Conservation (phyloP, 2,797 vertebrate genomes). For the Periophthalmus magnuspinnatus region DNA sequence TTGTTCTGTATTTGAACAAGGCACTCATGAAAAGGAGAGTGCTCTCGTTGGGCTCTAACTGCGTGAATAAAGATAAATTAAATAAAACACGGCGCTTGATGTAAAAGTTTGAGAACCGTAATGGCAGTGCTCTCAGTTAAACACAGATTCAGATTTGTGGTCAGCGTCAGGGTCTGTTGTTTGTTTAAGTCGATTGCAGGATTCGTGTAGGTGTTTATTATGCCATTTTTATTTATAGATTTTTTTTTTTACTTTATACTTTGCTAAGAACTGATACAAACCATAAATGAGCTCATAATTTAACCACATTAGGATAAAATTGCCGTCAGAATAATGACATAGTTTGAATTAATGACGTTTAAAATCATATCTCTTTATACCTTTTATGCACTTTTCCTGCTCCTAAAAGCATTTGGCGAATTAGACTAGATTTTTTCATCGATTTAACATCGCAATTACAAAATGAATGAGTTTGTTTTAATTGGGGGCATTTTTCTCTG, state of each 20-base stretch:
- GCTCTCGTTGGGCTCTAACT: too few relatives aligned
- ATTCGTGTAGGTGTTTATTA: neutral
- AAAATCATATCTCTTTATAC: neutral
- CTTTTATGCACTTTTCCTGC: neutral
- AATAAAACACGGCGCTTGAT: too few relatives aligned
- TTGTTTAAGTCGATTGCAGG: neutral
- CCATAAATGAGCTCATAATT: neutral
- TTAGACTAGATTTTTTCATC: neutral
- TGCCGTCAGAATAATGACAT: neutral
- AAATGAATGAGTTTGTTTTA: conserved; percentile 4
- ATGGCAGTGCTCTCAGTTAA: too few relatives aligned
- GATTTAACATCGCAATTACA: conserved; percentile 9
- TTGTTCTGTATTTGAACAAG: too few relatives aligned
- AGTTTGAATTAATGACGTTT: neutral
- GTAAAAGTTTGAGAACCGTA: too few relatives aligned
- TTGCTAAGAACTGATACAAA: neutral
- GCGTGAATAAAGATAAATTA: too few relatives aligned
- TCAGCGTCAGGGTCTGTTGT: neutral
- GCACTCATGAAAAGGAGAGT: too few relatives aligned
- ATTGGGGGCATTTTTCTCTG: conserved; percentile 14
- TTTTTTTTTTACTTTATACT: neutral
- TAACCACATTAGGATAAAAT: neutral
- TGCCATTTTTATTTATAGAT: too few relatives aligned
- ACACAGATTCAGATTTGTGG: neutral
- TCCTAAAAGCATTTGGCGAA: neutral